A percentile compares a stretch with the other conserved stretches of the same genome.
phyloP scores from a whole-genome alignment of 2,888 invertebrate genomes.

The Standfussiana lucernea region DNA sequence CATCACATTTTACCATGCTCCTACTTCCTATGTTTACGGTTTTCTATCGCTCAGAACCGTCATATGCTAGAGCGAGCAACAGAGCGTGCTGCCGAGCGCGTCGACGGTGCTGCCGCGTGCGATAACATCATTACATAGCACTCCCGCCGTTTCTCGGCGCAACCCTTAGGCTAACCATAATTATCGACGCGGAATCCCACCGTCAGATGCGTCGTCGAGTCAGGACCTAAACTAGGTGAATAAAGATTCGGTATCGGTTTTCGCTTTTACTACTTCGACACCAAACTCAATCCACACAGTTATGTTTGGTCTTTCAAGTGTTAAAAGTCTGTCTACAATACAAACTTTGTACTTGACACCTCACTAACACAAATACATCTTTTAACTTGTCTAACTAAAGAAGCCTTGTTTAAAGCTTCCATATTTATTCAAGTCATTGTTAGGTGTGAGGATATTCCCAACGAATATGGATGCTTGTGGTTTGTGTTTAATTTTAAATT shows the following conservation, averaged over 20 bases:
- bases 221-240: neutral
- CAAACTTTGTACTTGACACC: conserved; percentile 17
- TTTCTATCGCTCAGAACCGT: neutral
- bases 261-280: neutral
- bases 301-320: conserved; percentile 17
- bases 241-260: neutral
- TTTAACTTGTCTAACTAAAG: conserved; percentile 5
- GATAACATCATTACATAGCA: too few relatives aligned
- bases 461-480: neutral
- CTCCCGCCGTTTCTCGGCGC: neutral
- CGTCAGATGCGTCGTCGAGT: too few relatives aligned
- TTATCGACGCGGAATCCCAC: neutral
- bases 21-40: neutral
- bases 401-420: conserved; percentile 17
- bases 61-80: neutral
- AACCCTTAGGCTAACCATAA: neutral
- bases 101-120: neutral
- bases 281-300: neutral
- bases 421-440: conserved; percentile 23
- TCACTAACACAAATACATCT: conserved; percentile 6
- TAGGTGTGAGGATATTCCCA: conserved; percentile 9
- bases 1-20: neutral
- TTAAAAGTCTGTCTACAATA: conserved; percentile 1
- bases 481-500: neutral
- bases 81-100: neutral